Conservation (phyloP, 2,113 vertebrate species). For the Bathybates hornii region DNA sequence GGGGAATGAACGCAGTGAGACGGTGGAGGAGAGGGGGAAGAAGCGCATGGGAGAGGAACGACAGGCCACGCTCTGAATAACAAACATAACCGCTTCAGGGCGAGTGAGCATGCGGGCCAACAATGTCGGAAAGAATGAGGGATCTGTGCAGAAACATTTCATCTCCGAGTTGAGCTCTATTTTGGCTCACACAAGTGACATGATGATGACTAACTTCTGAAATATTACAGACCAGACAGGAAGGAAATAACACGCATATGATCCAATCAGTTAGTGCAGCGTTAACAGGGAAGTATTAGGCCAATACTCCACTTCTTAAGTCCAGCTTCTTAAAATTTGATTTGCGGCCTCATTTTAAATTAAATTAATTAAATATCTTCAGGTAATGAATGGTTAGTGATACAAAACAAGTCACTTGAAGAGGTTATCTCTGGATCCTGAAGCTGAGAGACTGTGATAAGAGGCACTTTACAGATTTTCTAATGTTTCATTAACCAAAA, state of each 20-base stretch:
- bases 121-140: background rate
- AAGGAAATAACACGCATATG: background rate
- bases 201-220: background rate
- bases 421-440: background rate
- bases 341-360: background rate
- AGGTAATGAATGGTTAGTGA: background rate
- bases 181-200: background rate
- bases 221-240: background rate
- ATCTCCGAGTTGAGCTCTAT: background rate
- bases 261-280: background rate
- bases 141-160: background rate
- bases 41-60: background rate
- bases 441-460: background rate
- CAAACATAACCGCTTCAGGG: constrained; percentile 32
- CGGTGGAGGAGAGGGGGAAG: background rate
- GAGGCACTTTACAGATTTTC: background rate
- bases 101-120: background rate
- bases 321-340: background rate
- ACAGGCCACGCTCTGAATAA: constrained; percentile 32
- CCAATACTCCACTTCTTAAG: background rate
- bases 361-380: background rate
- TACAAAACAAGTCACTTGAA: background rate
- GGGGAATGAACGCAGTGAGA: background rate
- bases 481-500: background rate
- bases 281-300: background rate